Percentiles rank a stretch among this genome's conserved stretches.
Evolutionary conservation across 1,140 invertebrate genomes (phyloP).

Genomic region (Littorina saxatilis): DNA sequence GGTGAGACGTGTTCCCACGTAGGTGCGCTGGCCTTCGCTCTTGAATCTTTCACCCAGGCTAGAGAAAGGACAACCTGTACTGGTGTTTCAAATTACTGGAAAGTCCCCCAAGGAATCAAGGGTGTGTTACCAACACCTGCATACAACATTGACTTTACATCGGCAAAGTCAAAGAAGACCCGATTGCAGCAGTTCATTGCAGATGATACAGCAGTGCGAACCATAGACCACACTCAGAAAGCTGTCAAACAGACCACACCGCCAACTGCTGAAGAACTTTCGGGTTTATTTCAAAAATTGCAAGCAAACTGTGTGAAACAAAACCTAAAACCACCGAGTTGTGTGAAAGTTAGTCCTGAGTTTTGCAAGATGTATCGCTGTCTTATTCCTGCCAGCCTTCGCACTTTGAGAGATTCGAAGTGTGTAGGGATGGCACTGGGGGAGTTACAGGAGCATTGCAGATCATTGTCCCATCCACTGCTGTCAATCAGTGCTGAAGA

Average conservation of each 20-base stretch:
- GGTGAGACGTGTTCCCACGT: conserved; percentile 46
- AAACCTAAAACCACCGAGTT: background rate
- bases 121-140: background rate
- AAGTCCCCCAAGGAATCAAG: background rate
- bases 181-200: background rate
- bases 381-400: background rate
- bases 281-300: background rate
- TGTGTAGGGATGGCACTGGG: background rate
- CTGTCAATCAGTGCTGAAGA: background rate
- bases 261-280: background rate
- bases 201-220: background rate
- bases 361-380: background rate
- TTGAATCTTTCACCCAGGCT: background rate
- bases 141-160: background rate
- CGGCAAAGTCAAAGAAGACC: background rate
- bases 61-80: background rate
- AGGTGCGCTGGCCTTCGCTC: conserved; percentile 42
- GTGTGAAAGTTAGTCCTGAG: background rate
- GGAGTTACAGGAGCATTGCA: background rate
- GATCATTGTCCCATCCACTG: background rate
- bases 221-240: background rate
- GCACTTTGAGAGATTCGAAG: background rate
- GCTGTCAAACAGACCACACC: background rate
- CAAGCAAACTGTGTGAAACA: background rate
- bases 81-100: background rate